A percentile compares a stretch with the other conserved stretches of the same genome.
phyloP scores from a whole-genome alignment of 2,888 invertebrate genomes.

The Lagria hirta region DNA sequence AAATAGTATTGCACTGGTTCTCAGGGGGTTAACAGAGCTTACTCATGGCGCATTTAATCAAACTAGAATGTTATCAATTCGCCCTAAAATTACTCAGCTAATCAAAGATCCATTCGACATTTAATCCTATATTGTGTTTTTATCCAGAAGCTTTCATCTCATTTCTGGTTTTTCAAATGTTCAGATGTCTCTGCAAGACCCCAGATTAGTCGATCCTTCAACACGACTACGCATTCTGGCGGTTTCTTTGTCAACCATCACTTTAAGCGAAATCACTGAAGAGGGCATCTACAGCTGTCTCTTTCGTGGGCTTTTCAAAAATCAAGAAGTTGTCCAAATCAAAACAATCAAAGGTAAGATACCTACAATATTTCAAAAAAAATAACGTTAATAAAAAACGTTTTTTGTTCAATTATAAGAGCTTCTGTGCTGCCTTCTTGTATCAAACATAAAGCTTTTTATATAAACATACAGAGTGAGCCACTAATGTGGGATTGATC shows the following conservation, averaged over 20 bases:
- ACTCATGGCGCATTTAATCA: slow-evolving; percentile 33
- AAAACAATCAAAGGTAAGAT: slow-evolving; percentile 82
- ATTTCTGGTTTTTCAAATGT: background rate
- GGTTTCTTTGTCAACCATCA: slow-evolving; percentile 63
- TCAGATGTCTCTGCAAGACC: slow-evolving; percentile 46
- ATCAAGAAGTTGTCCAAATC: slow-evolving; percentile 75
- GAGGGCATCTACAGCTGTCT: slow-evolving; percentile 89
- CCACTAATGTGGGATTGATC: too few relatives aligned
- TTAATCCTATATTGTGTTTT: background rate
- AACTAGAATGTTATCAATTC: too few relatives aligned
- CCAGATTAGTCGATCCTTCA: slow-evolving; percentile 55
- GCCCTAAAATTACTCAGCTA: background rate
- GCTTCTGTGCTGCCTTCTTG: too few relatives aligned
- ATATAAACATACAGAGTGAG: too few relatives aligned
- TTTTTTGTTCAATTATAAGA: too few relatives aligned
- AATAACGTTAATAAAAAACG: too few relatives aligned
- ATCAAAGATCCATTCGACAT: slow-evolving; percentile 2
- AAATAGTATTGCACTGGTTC: slow-evolving; percentile 47
- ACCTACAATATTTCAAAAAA: too few relatives aligned
- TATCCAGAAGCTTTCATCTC: background rate
- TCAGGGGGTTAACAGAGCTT: slow-evolving; percentile 47
- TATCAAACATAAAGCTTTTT: too few relatives aligned
- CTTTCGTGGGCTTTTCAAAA: slow-evolving; percentile 70
- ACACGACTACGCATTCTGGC: slow-evolving; percentile 65
- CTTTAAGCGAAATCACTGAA: slow-evolving; percentile 63